Conservation (phyloP, 2,113 vertebrate species). For the Osmerus mordax region DNA sequence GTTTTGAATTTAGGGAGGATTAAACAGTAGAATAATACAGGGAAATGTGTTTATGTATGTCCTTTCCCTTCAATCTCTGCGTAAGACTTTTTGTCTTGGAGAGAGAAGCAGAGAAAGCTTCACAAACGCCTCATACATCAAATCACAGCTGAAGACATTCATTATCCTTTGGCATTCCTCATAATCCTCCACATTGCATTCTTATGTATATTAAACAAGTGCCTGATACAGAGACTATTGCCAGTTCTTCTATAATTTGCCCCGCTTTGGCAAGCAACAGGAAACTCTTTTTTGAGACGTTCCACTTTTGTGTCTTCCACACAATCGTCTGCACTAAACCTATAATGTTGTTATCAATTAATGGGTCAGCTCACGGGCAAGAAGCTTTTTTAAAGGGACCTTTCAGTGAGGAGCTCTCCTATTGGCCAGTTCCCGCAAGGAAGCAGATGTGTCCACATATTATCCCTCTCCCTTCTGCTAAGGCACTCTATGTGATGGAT, state of each 20-base stretch:
- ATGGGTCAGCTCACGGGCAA: background rate
- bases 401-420: background rate
- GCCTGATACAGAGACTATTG: background rate
- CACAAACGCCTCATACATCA: constrained; percentile 28
- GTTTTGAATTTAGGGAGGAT: constrained; percentile 59
- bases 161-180: constrained; percentile 38
- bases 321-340: background rate
- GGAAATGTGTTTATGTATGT: constrained; percentile 48
- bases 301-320: too few relatives aligned
- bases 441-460: constrained; percentile 28
- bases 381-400: background rate
- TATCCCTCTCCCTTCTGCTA: constrained; percentile 7
- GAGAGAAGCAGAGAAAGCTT: constrained; percentile 19
- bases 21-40: constrained; percentile 35
- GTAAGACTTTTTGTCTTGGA: constrained; percentile 25
- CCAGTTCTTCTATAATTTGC: background rate
- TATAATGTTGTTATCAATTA: background rate
- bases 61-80: constrained; percentile 18
- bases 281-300: background rate
- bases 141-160: constrained; percentile 22
- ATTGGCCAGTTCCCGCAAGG: background rate
- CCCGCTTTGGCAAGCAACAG: constrained; percentile 1
- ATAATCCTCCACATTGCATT: constrained; percentile 34
- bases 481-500: constrained; percentile 5
- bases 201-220: constrained; percentile 33